Evolutionary conservation across 2,888 invertebrate species (phyloP).

Genomic region (Andrena haemorrhoa): DNA sequence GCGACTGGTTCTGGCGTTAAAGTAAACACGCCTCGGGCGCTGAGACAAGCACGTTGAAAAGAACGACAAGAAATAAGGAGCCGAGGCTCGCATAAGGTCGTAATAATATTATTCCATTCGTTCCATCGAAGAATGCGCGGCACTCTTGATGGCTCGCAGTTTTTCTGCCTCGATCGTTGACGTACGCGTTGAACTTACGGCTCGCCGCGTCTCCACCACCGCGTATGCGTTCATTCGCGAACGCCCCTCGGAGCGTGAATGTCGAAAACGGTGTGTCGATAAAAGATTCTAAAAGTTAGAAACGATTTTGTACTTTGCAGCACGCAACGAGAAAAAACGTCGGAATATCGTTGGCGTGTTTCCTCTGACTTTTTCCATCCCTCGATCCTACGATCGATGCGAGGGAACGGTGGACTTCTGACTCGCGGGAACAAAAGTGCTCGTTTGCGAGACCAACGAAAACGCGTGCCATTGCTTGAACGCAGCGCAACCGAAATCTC

Average conservation of each 20-base stretch:
- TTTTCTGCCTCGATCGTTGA: no score
- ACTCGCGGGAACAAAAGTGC: constrained; percentile 31
- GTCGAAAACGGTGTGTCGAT: constrained; percentile 62
- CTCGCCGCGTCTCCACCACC: no score
- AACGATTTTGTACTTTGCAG: constrained; percentile 81
- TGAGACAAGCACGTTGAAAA: no score
- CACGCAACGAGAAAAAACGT: constrained; percentile 74
- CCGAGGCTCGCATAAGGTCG: no score
- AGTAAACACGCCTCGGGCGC: no score
- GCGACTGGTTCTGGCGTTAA: no score
- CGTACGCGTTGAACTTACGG: no score
- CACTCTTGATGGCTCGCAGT: no score
- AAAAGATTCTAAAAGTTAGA: constrained; percentile 76
- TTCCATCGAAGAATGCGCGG: no score
- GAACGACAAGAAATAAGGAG: no score
- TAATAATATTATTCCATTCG: no score
- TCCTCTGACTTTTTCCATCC: neutral
- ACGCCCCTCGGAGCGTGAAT: constrained; percentile 37
- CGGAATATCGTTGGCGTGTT: constrained; percentile 25
- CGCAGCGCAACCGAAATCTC: constrained; percentile 68
- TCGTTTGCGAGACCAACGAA: constrained; percentile 39
- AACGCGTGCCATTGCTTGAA: constrained; percentile 40
- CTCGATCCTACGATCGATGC: neutral
- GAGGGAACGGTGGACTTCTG: neutral
- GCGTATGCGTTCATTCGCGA: neutral